Evolutionary conservation across 2,888 invertebrate genomes (phyloP), one percentile per base, ranked within the genome.

Genomic region (Macrophya alboannulata): DNA sequence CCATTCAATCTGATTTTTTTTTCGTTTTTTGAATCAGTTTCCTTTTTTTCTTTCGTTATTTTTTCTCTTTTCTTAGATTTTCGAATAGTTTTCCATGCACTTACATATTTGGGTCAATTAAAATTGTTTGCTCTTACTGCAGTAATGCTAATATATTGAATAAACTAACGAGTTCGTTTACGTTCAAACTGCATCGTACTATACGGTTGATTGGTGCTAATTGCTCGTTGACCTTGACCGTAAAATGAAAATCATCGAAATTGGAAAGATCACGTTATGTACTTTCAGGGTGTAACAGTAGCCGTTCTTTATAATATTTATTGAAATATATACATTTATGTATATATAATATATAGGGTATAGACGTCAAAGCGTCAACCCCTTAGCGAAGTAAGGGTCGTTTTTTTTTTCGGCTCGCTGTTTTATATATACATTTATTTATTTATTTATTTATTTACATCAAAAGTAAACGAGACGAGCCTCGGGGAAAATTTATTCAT

Each of bases 141-240:
- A 25, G 25, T 25, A 48, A 10, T 48, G 1, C 25, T 62, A 25
- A 62, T 62, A 62, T 62, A 62, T 62, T 62, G 43, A 45, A 45
- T 74, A 45, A 43, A 72, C 21, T 43, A 10, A 45, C n/a, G 45
- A 10, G n/a, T 21, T 10, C 9, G 21, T 12, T 45, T 8, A 37
- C 17, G 40, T 43, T 55, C 1, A 55, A 55, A 31, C 51, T 43
- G 77, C 55, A 77, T 77, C 31, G 55, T 31, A 17, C 48, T 12
- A 62, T 62, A 25, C 48, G 37, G 77, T 77, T 77, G 25, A 77
- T 77, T 77, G 55, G 31, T 77, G 77, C 31, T 77, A 77, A 77
- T 55, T 77, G 77, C 51, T 77, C 17, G 51, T 77, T 77, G 51
- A 77, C 77, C 77, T 51, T 77, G 77, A 17, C 17, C 55, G 77